phyloP scores from a whole-genome alignment of 2,888 invertebrate species.

The Germaria angustata region DNA sequence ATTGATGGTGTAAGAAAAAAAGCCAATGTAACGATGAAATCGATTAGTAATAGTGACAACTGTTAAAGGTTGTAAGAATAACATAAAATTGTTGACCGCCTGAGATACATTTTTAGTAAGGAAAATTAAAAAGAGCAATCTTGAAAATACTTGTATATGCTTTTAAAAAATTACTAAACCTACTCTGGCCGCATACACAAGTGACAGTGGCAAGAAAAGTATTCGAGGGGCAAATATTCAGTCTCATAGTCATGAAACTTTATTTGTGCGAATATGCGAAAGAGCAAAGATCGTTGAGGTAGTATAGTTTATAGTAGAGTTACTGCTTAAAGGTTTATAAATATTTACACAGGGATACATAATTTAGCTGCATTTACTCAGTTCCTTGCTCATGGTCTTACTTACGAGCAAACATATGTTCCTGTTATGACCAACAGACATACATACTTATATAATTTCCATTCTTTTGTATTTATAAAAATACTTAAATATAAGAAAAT shows the following conservation, averaged over 20 bases:
- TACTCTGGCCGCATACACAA: not conserved
- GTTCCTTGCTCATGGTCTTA: not conserved
- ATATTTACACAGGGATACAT: not conserved
- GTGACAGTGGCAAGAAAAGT: not conserved
- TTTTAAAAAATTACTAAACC: not conserved
- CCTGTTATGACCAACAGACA: not conserved
- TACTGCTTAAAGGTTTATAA: not conserved
- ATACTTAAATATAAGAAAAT: not conserved
- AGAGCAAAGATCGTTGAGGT: not conserved
- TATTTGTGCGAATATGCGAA: not conserved
- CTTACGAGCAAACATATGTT: not conserved
- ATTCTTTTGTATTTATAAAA: not conserved
- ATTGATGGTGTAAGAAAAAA: not conserved
- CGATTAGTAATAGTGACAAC: conserved; percentile 3
- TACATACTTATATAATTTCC: not conserved
- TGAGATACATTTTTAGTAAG: not conserved
- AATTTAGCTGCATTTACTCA: conserved; percentile 8
- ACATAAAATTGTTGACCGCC: not conserved
- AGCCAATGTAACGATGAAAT: not conserved
- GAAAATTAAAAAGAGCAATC: not conserved
- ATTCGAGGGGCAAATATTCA: not conserved
- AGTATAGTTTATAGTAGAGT: not conserved
- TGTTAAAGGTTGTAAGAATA: not conserved
- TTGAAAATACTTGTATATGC: not conserved
- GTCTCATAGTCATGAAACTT: not conserved